These are phyloP conservation scores for Harpegnathos saltator DNA, from an alignment of 1,140 invertebrate genomes.

Conservation along the genomic window DNA sequence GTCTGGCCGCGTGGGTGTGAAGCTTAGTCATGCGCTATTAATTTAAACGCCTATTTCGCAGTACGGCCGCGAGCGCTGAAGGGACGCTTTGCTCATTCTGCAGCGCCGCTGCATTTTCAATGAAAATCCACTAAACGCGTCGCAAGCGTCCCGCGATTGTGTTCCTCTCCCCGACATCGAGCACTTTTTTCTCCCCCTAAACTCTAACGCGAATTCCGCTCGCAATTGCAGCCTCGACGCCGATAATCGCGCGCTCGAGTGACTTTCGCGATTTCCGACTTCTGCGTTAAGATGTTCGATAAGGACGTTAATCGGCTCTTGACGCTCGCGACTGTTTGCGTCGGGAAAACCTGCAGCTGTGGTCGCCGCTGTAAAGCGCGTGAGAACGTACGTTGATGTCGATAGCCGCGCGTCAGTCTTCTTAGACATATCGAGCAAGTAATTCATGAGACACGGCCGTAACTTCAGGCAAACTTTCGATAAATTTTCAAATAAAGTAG, in stretches of 20 bases:
- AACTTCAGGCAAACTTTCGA: neutral
- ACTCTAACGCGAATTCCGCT: neutral
- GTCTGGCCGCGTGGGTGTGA: neutral
- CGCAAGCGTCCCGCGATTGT: neutral
- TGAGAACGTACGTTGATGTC: neutral
- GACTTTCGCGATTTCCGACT: conserved; percentile 3
- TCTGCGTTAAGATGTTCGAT: neutral
- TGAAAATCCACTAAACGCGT: neutral
- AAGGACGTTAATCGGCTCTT: neutral
- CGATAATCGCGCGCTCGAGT: neutral
- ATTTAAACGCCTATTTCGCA: conserved; percentile 23
- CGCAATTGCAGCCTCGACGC: neutral
- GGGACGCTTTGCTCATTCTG: neutral
- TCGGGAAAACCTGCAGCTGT: neutral
- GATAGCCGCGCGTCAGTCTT: neutral
- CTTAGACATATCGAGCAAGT: neutral
- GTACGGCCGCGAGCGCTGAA: neutral
- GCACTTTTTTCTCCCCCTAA: neutral
- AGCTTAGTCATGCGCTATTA: conserved; percentile 49
- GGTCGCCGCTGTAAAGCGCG: too few relatives aligned
- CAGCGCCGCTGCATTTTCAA: conserved; percentile 1
- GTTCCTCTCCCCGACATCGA: neutral
- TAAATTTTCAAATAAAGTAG: neutral
- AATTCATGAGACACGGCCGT: neutral
- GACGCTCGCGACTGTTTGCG: neutral